Percentiles rank a stretch among this genome's conserved stretches.
These are phyloP conservation scores for Cheirogaleus medius DNA, from an alignment of 2,113 vertebrate species.

Conservation along the genomic window DNA sequence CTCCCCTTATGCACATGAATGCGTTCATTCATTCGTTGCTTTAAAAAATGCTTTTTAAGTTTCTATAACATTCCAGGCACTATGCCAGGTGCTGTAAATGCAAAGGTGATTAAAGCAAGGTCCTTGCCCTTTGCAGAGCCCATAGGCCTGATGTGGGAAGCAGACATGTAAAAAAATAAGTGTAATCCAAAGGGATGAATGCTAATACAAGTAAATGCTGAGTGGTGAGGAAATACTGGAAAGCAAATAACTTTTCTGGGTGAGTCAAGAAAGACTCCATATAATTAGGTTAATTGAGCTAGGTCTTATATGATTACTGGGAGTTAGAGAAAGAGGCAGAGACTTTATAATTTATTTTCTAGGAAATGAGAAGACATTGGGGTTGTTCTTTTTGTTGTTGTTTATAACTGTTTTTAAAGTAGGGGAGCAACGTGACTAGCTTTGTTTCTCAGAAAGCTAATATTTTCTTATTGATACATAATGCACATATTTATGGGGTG, in stretches of 20 bases:
- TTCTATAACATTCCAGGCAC: slow-evolving; percentile 28
- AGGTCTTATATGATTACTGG: background rate
- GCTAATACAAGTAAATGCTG: background rate
- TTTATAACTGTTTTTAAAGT: background rate
- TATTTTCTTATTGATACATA: background rate
- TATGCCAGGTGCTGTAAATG: background rate
- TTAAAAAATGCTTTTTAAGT: slow-evolving; percentile 38
- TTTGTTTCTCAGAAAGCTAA: background rate
- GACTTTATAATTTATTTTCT: background rate
- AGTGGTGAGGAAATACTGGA: background rate
- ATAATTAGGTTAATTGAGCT: background rate
- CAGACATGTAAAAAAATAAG: background rate
- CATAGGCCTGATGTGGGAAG: background rate
- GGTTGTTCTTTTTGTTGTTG: background rate
- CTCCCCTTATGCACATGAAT: slow-evolving; percentile 7
- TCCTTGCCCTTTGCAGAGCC: background rate
- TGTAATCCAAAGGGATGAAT: background rate
- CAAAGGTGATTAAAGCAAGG: slow-evolving; percentile 46
- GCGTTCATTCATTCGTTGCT: background rate
- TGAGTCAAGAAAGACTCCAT: background rate
- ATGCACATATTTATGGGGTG: background rate
- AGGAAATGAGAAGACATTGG: background rate
- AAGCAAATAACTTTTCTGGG: background rate
- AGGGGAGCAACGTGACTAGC: background rate
- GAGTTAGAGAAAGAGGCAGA: background rate